Percentiles rank a stretch among this genome's conserved stretches.
phyloP scores from a whole-genome alignment of 2,888 invertebrate species.

The Aphidoletes aphidimyza region DNA sequence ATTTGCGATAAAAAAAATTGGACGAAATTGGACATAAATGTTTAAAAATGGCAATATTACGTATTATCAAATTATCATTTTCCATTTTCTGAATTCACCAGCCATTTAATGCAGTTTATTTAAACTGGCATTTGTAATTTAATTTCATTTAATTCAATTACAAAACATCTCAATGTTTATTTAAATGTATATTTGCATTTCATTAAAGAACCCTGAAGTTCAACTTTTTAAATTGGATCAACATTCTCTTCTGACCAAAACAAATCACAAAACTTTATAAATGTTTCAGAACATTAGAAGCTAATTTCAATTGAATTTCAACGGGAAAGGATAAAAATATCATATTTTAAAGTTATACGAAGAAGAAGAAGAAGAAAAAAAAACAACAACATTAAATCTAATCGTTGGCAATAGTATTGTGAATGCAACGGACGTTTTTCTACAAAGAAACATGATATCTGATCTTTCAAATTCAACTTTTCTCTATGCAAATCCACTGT shows the following conservation, averaged over 20 bases:
- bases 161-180: neutral
- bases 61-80: too few species aligned
- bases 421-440: neutral
- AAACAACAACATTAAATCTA: too few species aligned
- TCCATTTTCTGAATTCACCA: too few species aligned
- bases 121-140: too few species aligned
- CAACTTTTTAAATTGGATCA: conserved; percentile 14
- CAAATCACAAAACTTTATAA: neutral
- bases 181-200: neutral
- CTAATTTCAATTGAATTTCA: conserved; percentile 24
- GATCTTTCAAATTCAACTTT: neutral
- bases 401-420: neutral
- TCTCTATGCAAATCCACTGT: neutral
- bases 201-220: neutral
- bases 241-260: neutral
- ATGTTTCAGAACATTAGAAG: neutral
- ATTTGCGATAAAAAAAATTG: neutral
- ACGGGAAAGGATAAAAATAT: neutral
- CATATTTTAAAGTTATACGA: neutral
- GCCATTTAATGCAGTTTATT: too few species aligned
- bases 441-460: neutral
- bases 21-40: too few species aligned
- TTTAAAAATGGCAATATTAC: too few species aligned
- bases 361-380: too few species aligned
- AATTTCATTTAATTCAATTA: too few species aligned